phyloP scores from a whole-genome alignment of 2,888 invertebrate genomes.

The Caenorhabditis wallacei region DNA sequence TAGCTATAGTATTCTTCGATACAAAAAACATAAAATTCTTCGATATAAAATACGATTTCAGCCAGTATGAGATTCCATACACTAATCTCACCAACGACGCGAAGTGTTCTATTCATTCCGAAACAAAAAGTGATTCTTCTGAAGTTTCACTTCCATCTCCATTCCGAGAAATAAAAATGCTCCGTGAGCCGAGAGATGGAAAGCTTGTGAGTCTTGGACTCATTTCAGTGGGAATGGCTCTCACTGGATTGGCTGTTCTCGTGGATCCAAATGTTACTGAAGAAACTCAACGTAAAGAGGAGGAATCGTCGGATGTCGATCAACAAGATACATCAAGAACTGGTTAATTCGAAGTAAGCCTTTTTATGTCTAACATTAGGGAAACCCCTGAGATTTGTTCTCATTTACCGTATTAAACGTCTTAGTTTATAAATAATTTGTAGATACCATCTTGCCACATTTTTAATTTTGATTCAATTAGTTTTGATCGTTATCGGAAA shows the following conservation, averaged over 20 bases:
- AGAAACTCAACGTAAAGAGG: not conserved
- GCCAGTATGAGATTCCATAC: slow-evolving; percentile 28
- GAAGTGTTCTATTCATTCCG: not conserved
- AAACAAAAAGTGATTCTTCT: not conserved
- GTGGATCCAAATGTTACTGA: not conserved
- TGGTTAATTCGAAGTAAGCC: too few relatives aligned
- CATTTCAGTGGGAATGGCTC: slow-evolving; percentile 23
- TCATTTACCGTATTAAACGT: too few relatives aligned
- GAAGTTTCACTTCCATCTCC: slow-evolving; percentile 13
- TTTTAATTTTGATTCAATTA: too few relatives aligned
- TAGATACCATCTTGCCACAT: not conserved
- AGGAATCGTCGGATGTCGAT: not conserved
- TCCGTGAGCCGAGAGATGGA: slow-evolving; percentile 9
- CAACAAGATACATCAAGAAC: not conserved
- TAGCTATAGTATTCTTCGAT: not conserved
- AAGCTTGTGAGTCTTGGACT: slow-evolving; percentile 30
- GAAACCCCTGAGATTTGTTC: too few relatives aligned
- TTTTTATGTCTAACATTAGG: too few relatives aligned
- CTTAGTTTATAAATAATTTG: too few relatives aligned
- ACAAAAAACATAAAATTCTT: not conserved
- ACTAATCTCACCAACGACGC: slow-evolving; percentile 3
- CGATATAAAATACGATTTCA: slow-evolving; percentile 5
- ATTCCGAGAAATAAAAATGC: slow-evolving; percentile 18
- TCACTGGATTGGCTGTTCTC: slow-evolving; percentile 21
- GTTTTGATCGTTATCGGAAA: too few relatives aligned